phyloP scores from a whole-genome alignment of 1,140 invertebrate genomes.

The Lordiphosa stackelbergi region DNA sequence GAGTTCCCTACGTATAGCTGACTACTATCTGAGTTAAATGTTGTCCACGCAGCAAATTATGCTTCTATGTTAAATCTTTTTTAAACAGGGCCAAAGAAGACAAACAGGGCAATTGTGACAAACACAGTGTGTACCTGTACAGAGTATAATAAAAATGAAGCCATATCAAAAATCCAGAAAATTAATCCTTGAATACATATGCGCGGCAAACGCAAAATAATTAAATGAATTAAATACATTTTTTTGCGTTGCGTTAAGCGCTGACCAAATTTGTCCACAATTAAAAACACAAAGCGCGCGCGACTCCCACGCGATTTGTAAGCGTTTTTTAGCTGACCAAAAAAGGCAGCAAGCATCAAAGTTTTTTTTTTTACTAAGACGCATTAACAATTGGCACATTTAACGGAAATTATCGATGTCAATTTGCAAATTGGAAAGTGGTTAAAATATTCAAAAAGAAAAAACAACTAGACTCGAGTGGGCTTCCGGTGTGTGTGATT shows the following conservation, averaged over 20 bases:
- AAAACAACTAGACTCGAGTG: conserved; percentile 2
- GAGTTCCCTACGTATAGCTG: too few species aligned
- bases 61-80: too few species aligned
- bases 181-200: conserved; percentile 37
- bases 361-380: conserved; percentile 37
- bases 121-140: too few species aligned
- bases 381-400: conserved; percentile 69
- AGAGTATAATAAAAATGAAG: conserved; percentile 1
- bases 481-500: too few species aligned
- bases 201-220: conserved; percentile 33
- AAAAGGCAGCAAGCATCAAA: conserved; percentile 44
- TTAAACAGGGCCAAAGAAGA: too few species aligned
- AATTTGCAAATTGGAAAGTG: conserved; percentile 67
- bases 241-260: conserved; percentile 29
- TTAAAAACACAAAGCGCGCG: conserved; percentile 61
- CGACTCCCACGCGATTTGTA: conserved; percentile 40
- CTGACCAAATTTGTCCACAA: conserved; percentile 69
- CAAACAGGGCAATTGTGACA: too few species aligned
- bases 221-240: conserved; percentile 52
- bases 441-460: conserved; percentile 11
- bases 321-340: conserved; percentile 56
- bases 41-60: too few species aligned
- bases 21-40: too few species aligned
- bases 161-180: neutral
- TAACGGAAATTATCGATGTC: conserved; percentile 69